Percentiles rank a stretch among this genome's conserved stretches.
These are phyloP conservation scores for Menidia menidia DNA, from an alignment of 2,797 vertebrate genomes.

Conservation along the genomic window DNA sequence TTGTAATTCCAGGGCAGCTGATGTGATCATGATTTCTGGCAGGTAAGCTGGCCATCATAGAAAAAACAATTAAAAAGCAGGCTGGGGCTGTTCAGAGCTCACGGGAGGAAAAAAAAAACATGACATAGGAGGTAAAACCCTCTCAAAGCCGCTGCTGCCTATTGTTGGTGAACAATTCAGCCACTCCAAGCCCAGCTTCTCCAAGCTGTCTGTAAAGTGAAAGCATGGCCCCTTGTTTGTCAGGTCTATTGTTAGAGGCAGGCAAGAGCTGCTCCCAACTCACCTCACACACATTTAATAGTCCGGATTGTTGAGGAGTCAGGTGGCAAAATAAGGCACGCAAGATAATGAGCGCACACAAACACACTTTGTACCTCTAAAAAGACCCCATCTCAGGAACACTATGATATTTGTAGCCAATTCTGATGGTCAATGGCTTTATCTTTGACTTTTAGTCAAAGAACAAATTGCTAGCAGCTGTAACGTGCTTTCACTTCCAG, in stretches of 20 bases:
- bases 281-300: conserved; percentile 64
- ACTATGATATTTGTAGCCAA: no score
- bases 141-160: conserved; percentile 42
- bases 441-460: no score
- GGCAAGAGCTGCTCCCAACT: conserved; percentile 60
- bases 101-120: conserved; percentile 51
- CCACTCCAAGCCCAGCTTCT: conserved; percentile 39
- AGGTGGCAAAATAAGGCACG: conserved; percentile 38
- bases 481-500: no score
- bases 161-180: conserved; percentile 63
- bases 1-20: conserved; percentile 34
- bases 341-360: conserved; percentile 12
- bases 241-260: conserved; percentile 72
- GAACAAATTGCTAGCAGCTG: no score
- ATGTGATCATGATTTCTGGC: conserved; percentile 48
- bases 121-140: conserved; percentile 59
- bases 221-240: conserved; percentile 61
- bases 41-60: conserved; percentile 44
- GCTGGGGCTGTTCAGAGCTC: conserved; percentile 28
- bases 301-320: conserved; percentile 59
- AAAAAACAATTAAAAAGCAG: conserved; percentile 61
- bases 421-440: no score
- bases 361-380: conserved; percentile 14
- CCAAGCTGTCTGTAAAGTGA: conserved; percentile 49
- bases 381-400: background rate